Base-by-base conservation (phyloP, 2,113 vertebrate species). In the Sander lucioperca region DNA sequence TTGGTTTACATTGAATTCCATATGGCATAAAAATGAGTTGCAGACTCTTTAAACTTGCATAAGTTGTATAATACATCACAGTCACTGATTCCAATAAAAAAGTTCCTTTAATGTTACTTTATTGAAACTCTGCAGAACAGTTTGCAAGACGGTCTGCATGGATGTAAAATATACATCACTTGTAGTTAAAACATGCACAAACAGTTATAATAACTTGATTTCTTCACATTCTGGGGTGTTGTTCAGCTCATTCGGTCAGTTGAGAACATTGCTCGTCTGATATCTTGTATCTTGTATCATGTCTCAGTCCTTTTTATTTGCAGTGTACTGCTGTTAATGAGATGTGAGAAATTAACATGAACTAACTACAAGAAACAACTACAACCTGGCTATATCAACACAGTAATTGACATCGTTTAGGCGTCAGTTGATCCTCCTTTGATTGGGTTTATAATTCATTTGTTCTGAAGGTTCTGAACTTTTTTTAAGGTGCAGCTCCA, bases 1-100 rank as follows among this genome's bases (percentile, higher is more conserved):
- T 56, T 79, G 39, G 50, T 63, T 74, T 70, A 25, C 39, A 57
- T 15, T 62, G 4, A 45, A 13, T 74, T 51, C n/a, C 39, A 54
- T 57, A 23, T 70, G 48, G 16, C 39, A 65, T 50, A 53, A 45
- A 13, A 80, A 76, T 75, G 21, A 43, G 56, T 69, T 56, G 43
- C 25, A 77, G 53, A 33, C 30, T 30, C 8, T 18, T 66, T 21
- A 68, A 74, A 47, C 30, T 21, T 53, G 19, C n/a, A 36, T 27
- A 6, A 27, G 1, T 15, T 65, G 30, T 43, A 16, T 36, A 36
- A 61, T 61, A 45, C 2, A 8, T 72, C 47, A 56, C 59, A 61
- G 33, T 67, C 45, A 18, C 27, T 66, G 51, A 50, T 69, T 62
- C 6, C 27, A 59, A 21, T 63, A 36, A 3, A 39, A 11, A 43